Base-by-base conservation (phyloP, 2,113 vertebrate species). In the Halcyon malimbica region DNA sequence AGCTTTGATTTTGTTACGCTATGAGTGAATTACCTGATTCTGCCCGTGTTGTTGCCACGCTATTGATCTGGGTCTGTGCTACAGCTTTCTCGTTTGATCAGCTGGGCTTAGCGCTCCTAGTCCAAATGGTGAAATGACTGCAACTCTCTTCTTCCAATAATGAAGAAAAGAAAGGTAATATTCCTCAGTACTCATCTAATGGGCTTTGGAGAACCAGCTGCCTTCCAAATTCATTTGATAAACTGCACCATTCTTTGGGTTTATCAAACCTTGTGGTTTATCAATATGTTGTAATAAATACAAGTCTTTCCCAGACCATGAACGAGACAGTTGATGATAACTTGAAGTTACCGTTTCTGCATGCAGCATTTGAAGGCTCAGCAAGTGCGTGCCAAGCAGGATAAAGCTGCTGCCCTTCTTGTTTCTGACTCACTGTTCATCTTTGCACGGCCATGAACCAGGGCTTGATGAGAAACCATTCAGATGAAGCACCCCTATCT, bases 361-460 rank as follows among this genome's bases (percentile, higher is more conserved):
- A 1, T 25, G 51, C 62, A 70, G 51, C 44, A 31, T 31, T 28
- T 68, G 42, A 60, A 53, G 26, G 31, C 8, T 16, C 44, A 42
- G 39, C 35, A n/a, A 20, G 15, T 0, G 0, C 10, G 14, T 14
- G 31, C 68, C 5, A 5, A 17, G 39, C 50, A 54, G 29, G 19
- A 56, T 11, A 53, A 74, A 51, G 28, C 39, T 46, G 46, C 41
- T 50, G 53, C 46, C 35, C 5, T 48, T 67, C n/a, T 31, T 39
- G 11, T 33, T 51, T 62, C 48, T 67, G 54, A 46, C 59, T 44
- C 19, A 13, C 25, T 37, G 44, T 3, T 11, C 23, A 13, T 29
- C 50, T 64, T 24, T 16, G 26, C 44, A 48, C 18, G 48, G 75
- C 39, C 68, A 42, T 2, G 1, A 70, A 48, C 26, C 6, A 82